phyloP scores from a whole-genome alignment of 2,888 invertebrate species.

The Luffia ferchaultella region DNA sequence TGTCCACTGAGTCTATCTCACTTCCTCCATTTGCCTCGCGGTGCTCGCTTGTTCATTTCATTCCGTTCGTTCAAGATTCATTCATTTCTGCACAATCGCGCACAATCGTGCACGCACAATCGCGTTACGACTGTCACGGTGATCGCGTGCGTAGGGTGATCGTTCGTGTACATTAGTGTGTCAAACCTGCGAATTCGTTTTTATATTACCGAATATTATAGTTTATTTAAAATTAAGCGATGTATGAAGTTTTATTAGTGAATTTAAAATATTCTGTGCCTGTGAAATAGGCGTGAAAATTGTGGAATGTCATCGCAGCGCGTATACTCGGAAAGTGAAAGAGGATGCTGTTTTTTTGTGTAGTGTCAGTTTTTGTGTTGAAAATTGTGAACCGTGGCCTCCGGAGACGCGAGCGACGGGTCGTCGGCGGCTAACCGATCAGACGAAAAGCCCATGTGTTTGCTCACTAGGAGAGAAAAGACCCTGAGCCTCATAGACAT shows the following conservation, averaged over 20 bases:
- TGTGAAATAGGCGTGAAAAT: neutral
- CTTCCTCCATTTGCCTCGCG: neutral
- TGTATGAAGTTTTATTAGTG: no score
- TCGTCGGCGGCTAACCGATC: conserved; percentile 30
- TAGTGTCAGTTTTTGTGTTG: conserved; percentile 17
- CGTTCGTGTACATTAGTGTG: no score
- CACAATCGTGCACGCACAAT: no score
- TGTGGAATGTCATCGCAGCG: conserved; percentile 1
- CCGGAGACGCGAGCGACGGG: conserved; percentile 28
- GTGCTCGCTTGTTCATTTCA: neutral
- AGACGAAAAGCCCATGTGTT: conserved; percentile 37
- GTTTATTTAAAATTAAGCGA: no score
- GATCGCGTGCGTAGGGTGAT: no score
- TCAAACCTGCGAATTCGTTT: no score
- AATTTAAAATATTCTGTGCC: no score
- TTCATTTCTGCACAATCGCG: no score
- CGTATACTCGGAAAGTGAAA: conserved; percentile 12
- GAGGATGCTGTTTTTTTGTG: conserved; percentile 13
- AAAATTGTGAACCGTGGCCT: conserved; percentile 33
- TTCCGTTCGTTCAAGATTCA: conserved; percentile 2
- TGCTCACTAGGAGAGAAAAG: conserved; percentile 29
- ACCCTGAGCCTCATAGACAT: conserved; percentile 36
- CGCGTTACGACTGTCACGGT: no score
- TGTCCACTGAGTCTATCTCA: no score
- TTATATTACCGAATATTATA: no score